Base-by-base conservation (phyloP, 1,140 invertebrate species). In the Drosophila quadrilineata region DNA sequence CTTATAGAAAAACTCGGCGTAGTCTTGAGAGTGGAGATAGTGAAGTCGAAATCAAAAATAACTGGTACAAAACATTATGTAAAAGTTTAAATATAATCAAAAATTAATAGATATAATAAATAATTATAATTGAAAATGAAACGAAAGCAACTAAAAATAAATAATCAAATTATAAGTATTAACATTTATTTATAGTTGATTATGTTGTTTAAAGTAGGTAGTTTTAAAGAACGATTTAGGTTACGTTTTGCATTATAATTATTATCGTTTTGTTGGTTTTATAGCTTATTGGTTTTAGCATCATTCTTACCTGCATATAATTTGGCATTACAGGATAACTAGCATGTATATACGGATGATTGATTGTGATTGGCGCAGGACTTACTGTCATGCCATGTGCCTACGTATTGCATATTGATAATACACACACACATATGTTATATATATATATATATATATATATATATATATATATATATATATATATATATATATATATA, bases 361-460 rank as follows among this genome's bases (percentile, higher is more conserved):
- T 89, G 75, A 89, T 88, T 84, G 89, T 90, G 89, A 89, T 87
- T 87, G 88, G 89, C 88, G 89, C 88, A 82, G 89, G 89, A 89
- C 87, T 89, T 80, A 89, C 88, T 65, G 88, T 89, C 89, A 90
- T 90, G 76, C 89, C 88, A 88, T 90, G 89, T 87, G 89, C 89
- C 89, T 90, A 82, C 38, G 54, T 60, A 45, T 69, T 64, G 45
- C 43, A 53, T 64, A 56, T 49, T 50, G 50, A 56, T 53, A 58
- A n/a, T n/a, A n/a, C n/a, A n/a, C n/a, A n/a, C n/a, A n/a, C 50
- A 58, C 69, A 73, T 58, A 66, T 74, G 59, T 75, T 62, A 53
- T 63, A 50, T 36, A 53, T 65, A 57, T 59, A 41, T 38, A 24
- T 46, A 33, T 75, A n/a, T 22, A 12, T 49, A 26, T 48, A 29